Percentiles rank a stretch among this genome's conserved stretches.
Conservation (phyloP, 2,113 vertebrate genomes). For the Nibea coibor region DNA sequence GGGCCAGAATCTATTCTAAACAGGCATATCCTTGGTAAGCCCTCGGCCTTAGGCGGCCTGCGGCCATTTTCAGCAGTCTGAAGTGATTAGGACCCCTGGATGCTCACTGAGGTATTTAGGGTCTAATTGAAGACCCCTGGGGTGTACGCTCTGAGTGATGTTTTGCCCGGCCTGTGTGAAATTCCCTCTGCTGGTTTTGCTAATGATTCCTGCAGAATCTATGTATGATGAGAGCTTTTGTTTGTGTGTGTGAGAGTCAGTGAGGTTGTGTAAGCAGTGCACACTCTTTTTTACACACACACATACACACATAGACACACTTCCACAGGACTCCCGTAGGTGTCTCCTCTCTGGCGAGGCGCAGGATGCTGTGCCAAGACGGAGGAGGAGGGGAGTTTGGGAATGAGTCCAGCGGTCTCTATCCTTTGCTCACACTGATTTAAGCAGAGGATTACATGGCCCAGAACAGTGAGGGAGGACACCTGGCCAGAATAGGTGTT, state of each 20-base stretch:
- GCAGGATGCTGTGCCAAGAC: constrained; percentile 66
- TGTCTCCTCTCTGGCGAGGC: constrained; percentile 71
- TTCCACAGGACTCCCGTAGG: constrained; percentile 74
- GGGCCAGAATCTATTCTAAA: constrained; percentile 64
- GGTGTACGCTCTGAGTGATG: constrained; percentile 64
- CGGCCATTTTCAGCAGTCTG: constrained; percentile 68
- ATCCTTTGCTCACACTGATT: constrained; percentile 68
- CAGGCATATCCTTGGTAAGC: constrained; percentile 62
- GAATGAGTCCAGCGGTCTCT: constrained; percentile 60
- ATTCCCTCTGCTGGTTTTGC: constrained; percentile 61
- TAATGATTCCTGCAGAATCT: constrained; percentile 67
- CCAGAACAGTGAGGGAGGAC: constrained; percentile 53
- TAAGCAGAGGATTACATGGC: constrained; percentile 70
- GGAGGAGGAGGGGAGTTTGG: constrained; percentile 51
- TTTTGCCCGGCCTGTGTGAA: constrained; percentile 71
- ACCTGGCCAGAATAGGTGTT: constrained; percentile 59
- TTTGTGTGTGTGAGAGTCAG: constrained; percentile 22
- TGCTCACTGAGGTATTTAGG: constrained; percentile 73
- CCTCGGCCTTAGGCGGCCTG: constrained; percentile 38
- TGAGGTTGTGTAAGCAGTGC: constrained; percentile 62
- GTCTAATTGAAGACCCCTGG: constrained; percentile 75
- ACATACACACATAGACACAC: constrained; percentile 42
- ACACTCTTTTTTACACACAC: constrained; percentile 12
- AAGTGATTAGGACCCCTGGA: constrained; percentile 77
- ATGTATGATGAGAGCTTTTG: constrained; percentile 46